These are phyloP conservation scores for Lobophora halterata DNA, from an alignment of 2,888 invertebrate genomes.

Conservation along the genomic window DNA sequence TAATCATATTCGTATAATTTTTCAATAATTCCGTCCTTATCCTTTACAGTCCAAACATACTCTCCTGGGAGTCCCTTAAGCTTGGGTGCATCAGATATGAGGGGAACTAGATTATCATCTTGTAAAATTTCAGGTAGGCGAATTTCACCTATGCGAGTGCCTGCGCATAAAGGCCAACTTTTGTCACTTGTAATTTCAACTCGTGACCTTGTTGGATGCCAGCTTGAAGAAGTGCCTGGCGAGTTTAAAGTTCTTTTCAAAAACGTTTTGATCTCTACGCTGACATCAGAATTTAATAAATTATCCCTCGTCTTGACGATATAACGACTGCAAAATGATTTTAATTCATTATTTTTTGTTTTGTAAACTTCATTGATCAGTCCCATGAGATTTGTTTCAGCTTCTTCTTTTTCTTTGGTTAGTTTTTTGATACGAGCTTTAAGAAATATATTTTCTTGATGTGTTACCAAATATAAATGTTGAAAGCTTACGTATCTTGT, in stretches of 20 bases:
- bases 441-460: conserved; percentile 63
- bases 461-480: conserved; percentile 57
- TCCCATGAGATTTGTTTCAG: conserved; percentile 52
- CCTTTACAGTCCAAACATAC: conserved; percentile 67
- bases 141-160: conserved; percentile 25
- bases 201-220: conserved; percentile 18
- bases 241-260: conserved; percentile 35
- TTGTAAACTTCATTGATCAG: conserved; percentile 59
- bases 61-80: conserved; percentile 64
- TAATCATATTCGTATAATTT: conserved; percentile 66
- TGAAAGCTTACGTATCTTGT: conserved; percentile 57
- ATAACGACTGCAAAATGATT: conserved; percentile 57
- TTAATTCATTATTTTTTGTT: conserved; percentile 56
- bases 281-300: conserved; percentile 51
- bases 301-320: conserved; percentile 57
- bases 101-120: conserved; percentile 34
- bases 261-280: conserved; percentile 56
- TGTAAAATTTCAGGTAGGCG: conserved; percentile 38
- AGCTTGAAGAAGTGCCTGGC: conserved; percentile 13
- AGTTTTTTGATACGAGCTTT: conserved; percentile 55
- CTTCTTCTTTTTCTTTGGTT: conserved; percentile 51
- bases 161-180: conserved; percentile 26
- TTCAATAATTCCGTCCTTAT: conserved; percentile 66
- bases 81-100: conserved; percentile 48
- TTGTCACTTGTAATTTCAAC: conserved; percentile 13